Conservation (phyloP, 2,797 vertebrate species). For the Hoplostethus mediterraneus region DNA sequence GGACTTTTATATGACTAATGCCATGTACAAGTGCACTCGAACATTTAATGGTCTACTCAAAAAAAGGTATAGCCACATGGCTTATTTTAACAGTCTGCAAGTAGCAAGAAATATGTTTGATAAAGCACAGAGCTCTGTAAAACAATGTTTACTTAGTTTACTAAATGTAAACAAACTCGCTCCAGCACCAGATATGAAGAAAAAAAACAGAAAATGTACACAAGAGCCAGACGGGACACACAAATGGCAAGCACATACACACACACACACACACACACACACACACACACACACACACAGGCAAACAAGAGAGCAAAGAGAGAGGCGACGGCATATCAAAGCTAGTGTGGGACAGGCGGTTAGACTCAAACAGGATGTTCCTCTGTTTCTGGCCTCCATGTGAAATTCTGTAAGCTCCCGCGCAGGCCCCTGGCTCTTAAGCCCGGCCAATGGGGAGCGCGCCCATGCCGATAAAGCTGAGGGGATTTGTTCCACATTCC, state of each 20-base stretch:
- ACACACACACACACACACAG: conserved; percentile 24
- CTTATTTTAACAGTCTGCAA: conserved; percentile 34
- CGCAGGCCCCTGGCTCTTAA: conserved; percentile 76
- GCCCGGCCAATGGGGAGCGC: conserved; percentile 74
- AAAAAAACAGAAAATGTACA: not conserved
- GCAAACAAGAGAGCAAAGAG: conserved; percentile 60
- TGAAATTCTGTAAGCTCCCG: conserved; percentile 83
- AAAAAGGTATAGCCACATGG: conserved; percentile 31
- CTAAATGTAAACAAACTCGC: conserved; percentile 10
- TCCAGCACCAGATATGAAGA: conserved; percentile 18
- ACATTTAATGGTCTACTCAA: conserved; percentile 39
- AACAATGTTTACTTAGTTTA: not conserved
- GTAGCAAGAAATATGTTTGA: conserved; percentile 5
- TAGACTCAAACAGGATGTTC: conserved; percentile 83
- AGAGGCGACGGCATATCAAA: conserved; percentile 74
- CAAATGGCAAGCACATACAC: conserved; percentile 6
- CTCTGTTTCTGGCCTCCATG: conserved; percentile 83
- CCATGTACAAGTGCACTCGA: conserved; percentile 42
- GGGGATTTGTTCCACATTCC: conserved; percentile 88
- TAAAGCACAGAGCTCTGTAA: not conserved
- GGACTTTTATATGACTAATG: conserved; percentile 53
- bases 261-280: conserved; percentile 1
- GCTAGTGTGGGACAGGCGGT: conserved; percentile 71
- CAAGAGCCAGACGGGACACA: conserved; percentile 31
- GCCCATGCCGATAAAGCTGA: conserved; percentile 80